Conservation (phyloP, 2,797 vertebrate species). For the Cirrhinus mrigala region DNA sequence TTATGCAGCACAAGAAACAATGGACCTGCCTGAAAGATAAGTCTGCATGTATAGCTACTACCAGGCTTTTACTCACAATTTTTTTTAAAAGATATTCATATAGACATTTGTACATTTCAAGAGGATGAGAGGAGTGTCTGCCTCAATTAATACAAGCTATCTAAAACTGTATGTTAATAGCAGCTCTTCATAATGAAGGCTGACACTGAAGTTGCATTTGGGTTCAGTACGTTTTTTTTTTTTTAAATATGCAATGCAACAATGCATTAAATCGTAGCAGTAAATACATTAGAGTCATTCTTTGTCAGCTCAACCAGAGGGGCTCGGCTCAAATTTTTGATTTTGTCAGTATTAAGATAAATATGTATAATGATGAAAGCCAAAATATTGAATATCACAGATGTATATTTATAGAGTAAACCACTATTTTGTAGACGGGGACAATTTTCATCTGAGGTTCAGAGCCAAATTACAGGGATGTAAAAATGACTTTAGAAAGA, state of each 20-base stretch:
- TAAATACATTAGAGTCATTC: neutral
- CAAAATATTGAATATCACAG: too few relatives aligned
- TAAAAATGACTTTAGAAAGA: too few relatives aligned
- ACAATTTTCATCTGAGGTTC: too few relatives aligned
- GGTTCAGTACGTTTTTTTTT: neutral
- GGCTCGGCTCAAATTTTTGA: too few relatives aligned
- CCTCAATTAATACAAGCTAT: neutral
- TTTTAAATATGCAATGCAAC: neutral
- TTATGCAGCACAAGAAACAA: constrained; percentile 15
- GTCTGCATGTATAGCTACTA: neutral
- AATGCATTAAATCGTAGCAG: neutral
- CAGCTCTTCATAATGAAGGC: neutral
- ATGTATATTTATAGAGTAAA: too few relatives aligned
- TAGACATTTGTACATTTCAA: neutral
- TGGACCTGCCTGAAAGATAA: neutral
- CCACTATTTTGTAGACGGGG: too few relatives aligned
- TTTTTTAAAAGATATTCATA: neutral
- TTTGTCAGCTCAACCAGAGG: too few relatives aligned
- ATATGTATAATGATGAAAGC: too few relatives aligned
- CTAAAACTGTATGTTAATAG: neutral
- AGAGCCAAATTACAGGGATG: too few relatives aligned
- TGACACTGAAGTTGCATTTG: neutral
- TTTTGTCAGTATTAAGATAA: too few relatives aligned
- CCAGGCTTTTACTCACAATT: neutral
- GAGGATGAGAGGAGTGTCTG: neutral